phyloP scores from a whole-genome alignment of 2,797 vertebrate genomes.

The Etheostoma nigrum region DNA sequence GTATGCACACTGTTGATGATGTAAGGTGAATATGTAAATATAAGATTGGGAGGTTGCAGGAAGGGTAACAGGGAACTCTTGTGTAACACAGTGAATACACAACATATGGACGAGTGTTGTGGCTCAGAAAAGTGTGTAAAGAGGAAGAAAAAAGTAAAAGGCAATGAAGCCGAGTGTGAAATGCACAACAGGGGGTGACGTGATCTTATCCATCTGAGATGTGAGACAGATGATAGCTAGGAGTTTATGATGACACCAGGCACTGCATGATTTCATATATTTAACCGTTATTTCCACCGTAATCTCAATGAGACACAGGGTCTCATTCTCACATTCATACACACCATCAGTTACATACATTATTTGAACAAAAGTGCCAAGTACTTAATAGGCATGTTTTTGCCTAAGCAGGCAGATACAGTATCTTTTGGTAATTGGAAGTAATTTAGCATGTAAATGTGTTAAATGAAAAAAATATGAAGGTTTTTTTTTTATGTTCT shows the following conservation, averaged over 20 bases:
- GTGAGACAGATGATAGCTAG: not conserved
- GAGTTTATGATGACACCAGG: not conserved
- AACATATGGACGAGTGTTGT: not conserved
- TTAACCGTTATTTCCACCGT: no score
- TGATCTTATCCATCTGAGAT: no score
- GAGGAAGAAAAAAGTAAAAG: not conserved
- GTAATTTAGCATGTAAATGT: not conserved
- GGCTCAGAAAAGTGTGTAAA: not conserved
- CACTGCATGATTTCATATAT: no score
- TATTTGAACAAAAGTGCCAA: no score
- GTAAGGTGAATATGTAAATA: not conserved
- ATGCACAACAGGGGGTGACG: no score
- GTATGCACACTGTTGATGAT: not conserved
- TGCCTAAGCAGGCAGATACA: no score
- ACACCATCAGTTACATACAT: no score
- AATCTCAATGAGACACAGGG: no score
- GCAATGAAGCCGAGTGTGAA: not conserved
- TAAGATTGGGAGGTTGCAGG: not conserved
- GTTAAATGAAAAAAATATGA: no score
- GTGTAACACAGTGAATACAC: not conserved
- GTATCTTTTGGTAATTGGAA: no score
- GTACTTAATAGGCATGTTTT: no score
- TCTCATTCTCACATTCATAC: no score
- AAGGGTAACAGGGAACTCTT: not conserved
- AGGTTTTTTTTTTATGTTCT: not conserved